These are phyloP conservation scores for Telenomus remus DNA, from an alignment of 1,140 invertebrate genomes.

Conservation along the genomic window DNA sequence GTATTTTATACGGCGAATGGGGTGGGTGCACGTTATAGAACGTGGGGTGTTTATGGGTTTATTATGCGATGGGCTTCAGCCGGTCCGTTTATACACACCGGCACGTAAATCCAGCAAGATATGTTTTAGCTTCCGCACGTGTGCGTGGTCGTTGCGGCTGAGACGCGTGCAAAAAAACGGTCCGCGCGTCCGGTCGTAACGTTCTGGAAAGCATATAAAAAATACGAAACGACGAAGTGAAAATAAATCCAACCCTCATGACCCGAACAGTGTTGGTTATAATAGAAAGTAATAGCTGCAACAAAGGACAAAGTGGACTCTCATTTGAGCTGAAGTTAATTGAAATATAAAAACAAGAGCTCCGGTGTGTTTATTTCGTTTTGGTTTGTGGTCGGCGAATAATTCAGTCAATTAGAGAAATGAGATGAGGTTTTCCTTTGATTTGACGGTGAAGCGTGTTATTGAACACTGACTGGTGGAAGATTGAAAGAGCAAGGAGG, in stretches of 20 bases:
- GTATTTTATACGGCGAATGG: constrained; percentile 67
- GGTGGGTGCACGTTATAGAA: constrained; percentile 53
- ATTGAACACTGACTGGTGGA: constrained; percentile 65
- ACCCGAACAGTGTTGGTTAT: constrained; percentile 61
- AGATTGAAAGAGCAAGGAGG: constrained; percentile 33
- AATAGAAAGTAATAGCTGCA: constrained; percentile 72
- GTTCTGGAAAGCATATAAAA: constrained; percentile 66
- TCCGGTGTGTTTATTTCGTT: not conserved
- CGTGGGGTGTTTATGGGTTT: constrained; percentile 75
- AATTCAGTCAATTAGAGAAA: constrained; percentile 18
- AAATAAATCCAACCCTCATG: constrained; percentile 73
- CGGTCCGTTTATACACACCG: constrained; percentile 57
- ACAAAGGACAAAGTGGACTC: constrained; percentile 8
- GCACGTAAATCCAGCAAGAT: constrained; percentile 39
- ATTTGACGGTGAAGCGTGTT: constrained; percentile 67
- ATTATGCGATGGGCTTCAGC: constrained; percentile 70
- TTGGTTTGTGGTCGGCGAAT: constrained; percentile 7
- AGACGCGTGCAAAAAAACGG: constrained; percentile 61
- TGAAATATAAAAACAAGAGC: constrained; percentile 27
- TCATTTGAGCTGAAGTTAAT: constrained; percentile 12
- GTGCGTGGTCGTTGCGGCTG: constrained; percentile 46
- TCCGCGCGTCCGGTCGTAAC: constrained; percentile 60
- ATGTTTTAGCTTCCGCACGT: constrained; percentile 36
- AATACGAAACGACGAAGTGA: constrained; percentile 68
- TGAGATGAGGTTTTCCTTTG: constrained; percentile 50